Conservation (phyloP, 2,797 vertebrate species). For the Muscicapa comitata region DNA sequence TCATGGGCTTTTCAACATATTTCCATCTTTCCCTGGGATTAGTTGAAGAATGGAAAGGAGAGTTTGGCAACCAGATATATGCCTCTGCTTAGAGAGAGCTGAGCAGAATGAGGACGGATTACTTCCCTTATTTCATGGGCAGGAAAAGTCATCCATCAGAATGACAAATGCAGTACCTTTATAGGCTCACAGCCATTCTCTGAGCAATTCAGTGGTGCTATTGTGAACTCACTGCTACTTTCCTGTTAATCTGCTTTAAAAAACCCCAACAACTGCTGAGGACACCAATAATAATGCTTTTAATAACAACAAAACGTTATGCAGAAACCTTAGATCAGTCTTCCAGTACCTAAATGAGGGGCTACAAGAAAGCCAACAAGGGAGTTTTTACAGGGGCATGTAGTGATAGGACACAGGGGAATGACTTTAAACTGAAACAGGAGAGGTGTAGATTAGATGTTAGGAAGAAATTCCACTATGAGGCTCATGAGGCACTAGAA, state of each 20-base stretch:
- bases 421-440: background rate
- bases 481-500: background rate
- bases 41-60: background rate
- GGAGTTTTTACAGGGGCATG: background rate
- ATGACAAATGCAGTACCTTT: conserved; percentile 17
- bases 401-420: background rate
- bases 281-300: background rate
- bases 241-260: background rate
- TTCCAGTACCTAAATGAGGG: background rate
- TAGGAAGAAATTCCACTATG: background rate
- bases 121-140: conserved; percentile 22
- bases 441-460: background rate
- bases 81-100: background rate
- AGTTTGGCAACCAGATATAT: conserved; percentile 35
- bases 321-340: background rate
- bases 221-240: background rate
- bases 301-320: background rate
- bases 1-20: background rate
- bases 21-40: conserved; percentile 35
- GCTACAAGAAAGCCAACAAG: rapidly evolving
- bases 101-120: conserved; percentile 27
- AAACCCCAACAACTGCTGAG: background rate
- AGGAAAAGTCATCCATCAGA: conserved; percentile 33
- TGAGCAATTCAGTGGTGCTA: background rate
- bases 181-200: background rate